Base-by-base conservation (phyloP, 2,113 vertebrate species). In the Triplophysa siluroides region DNA sequence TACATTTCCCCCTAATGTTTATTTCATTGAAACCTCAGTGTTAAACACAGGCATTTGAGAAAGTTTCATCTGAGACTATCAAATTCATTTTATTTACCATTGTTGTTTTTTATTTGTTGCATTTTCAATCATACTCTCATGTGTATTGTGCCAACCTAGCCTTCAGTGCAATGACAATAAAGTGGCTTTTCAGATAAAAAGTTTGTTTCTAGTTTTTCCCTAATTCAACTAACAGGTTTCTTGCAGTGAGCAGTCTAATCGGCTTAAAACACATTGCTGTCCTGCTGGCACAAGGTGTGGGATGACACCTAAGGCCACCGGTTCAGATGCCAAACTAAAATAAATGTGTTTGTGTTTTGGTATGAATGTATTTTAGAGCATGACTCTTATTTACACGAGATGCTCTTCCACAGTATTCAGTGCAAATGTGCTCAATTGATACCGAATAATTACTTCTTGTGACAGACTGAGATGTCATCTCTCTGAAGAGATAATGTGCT, bases 161-260 rank as follows among this genome's bases (percentile, higher is more conserved):
- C 19, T 54, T 6, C 19, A 2, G 72, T 65, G 74, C 60, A 65
- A 65, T 65, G 47, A 54, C 3, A 77, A 77, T 77, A 77, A 77
- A 76, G 43, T 18, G 26, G 45, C 43, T 21, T 50, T 76, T 61
- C 71, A n/a, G 47, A 50, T 45, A 65, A 19, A 33, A 33, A 47
- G 23, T 60, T 38, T 54, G 33, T 38, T 47, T 64, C 18, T 52
- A 38, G 26, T 76, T 38, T 21, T 65, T 65, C 26, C 26, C 74
- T 33, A 12, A 76, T 64, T 50, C 5, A 13, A 12, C 60, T 76
- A 76, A 76, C 60, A 64, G 73, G 73, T 63, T 16, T 76, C 43
- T 64, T 64, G 23, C 23, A 1, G 73, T 64, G 60, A 14, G 18
- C 43, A 2, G 19, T 58, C 6, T 9, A 65, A 77, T 77, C 45